Percentiles rank a stretch among this genome's conserved stretches.
Conservation (phyloP, 2,888 invertebrate species). For the Chelonus formosanus region DNA sequence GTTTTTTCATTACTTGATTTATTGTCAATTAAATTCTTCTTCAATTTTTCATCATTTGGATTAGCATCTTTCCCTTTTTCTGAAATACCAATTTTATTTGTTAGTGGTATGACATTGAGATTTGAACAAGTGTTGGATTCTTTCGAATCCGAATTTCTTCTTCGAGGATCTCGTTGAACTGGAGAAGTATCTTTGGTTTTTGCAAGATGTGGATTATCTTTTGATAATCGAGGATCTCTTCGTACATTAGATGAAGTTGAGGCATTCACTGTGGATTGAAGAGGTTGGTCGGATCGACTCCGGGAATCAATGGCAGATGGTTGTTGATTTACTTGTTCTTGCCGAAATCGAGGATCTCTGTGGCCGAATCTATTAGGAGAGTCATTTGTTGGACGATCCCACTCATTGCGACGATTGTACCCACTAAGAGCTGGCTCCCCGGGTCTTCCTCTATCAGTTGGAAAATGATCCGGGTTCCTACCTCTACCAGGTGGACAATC, state of each 20-base stretch:
- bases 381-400: slow-evolving; percentile 31
- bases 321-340: too few species aligned
- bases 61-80: slow-evolving; percentile 31
- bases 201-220: slow-evolving; percentile 37
- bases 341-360: slow-evolving; percentile 43
- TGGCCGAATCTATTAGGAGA: slow-evolving; percentile 25
- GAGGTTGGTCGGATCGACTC: slow-evolving; percentile 38
- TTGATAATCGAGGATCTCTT: slow-evolving; percentile 50
- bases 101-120: slow-evolving; percentile 23
- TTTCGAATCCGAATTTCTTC: slow-evolving; percentile 42
- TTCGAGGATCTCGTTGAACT: slow-evolving; percentile 48
- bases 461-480: slow-evolving; percentile 16
- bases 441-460: slow-evolving; percentile 43
- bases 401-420: slow-evolving; percentile 39
- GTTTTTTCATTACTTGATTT: slow-evolving; percentile 43
- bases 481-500: slow-evolving; percentile 6
- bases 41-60: slow-evolving; percentile 32
- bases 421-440: slow-evolving; percentile 41
- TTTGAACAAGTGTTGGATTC: slow-evolving; percentile 27
- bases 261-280: slow-evolving; percentile 23
- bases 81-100: slow-evolving; percentile 19
- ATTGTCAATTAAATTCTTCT: slow-evolving; percentile 42
- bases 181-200: slow-evolving; percentile 29
- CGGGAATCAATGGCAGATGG: too few species aligned
- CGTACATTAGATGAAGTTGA: slow-evolving; percentile 27